Evolutionary conservation across 2,888 invertebrate species (phyloP).

Genomic region (Cheilosia impressa): DNA sequence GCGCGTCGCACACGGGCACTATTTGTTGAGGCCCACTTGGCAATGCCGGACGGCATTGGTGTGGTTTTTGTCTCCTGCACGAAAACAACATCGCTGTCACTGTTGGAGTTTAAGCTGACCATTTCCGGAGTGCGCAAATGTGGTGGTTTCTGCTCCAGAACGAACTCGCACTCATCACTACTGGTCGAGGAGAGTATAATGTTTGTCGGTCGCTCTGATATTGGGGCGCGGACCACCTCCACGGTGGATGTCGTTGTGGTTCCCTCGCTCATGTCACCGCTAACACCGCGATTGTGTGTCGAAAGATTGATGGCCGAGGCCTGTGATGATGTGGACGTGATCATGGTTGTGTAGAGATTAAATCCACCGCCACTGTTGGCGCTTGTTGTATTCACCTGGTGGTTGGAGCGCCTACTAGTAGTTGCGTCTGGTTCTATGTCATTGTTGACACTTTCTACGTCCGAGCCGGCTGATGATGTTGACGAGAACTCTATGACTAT

Average conservation of each 20-base stretch:
- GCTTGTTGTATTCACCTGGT: slow-evolving; percentile 51
- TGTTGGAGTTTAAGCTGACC: slow-evolving; percentile 82
- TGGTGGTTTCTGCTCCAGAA: slow-evolving; percentile 83
- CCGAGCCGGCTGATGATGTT: slow-evolving; percentile 78
- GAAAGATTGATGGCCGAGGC: slow-evolving; percentile 81
- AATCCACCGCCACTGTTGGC: slow-evolving; percentile 49
- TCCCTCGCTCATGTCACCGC: slow-evolving; percentile 47
- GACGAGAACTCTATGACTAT: slow-evolving; percentile 80
- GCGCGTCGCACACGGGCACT: slow-evolving; percentile 37
- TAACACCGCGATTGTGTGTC: slow-evolving; percentile 80
- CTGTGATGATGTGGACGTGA: slow-evolving; percentile 70
- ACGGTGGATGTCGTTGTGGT: slow-evolving; percentile 60
- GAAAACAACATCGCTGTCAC: slow-evolving; percentile 83
- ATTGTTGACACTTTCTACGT: slow-evolving; percentile 69
- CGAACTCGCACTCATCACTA: slow-evolving; percentile 82
- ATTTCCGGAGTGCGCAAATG: slow-evolving; percentile 83
- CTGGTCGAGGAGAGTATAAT: slow-evolving; percentile 81
- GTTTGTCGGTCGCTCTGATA: slow-evolving; percentile 73
- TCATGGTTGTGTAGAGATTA: slow-evolving; percentile 76
- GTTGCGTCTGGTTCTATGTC: slow-evolving; percentile 57
- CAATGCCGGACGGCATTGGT: slow-evolving; percentile 35
- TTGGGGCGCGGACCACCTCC: slow-evolving; percentile 40
- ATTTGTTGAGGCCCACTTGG: slow-evolving; percentile 71
- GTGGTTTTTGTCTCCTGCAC: slow-evolving; percentile 78
- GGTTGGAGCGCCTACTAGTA: slow-evolving; percentile 34